Conservation (phyloP, 2,888 invertebrate genomes). For the Heliconius ethilla region DNA sequence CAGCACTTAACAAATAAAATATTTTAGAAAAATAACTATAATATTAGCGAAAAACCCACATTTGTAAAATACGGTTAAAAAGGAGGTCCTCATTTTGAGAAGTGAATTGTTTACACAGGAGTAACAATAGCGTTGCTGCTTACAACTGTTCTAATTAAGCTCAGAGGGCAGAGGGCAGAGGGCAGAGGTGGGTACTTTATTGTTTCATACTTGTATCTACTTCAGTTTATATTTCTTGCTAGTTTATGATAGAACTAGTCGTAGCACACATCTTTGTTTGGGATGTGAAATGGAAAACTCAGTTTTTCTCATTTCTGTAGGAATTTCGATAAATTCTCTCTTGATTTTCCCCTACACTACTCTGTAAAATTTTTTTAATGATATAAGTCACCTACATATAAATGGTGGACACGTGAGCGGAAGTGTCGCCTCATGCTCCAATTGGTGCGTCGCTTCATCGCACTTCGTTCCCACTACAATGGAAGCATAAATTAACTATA, state of each 20-base stretch:
- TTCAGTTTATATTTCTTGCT: neutral
- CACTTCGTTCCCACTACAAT: neutral
- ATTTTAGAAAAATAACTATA: neutral
- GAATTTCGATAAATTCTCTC: neutral
- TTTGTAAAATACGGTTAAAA: conserved; percentile 1
- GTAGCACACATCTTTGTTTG: neutral
- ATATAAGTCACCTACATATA: neutral
- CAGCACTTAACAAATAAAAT: no score
- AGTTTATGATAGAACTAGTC: neutral
- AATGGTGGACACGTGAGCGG: neutral
- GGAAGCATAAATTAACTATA: neutral
- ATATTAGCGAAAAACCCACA: neutral
- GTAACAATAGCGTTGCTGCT: conserved; percentile 21
- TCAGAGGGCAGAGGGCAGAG: neutral
- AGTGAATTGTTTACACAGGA: conserved; percentile 16
- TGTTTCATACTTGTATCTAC: conserved; percentile 14
- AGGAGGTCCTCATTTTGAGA: conserved; percentile 9
- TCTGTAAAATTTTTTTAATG: no score
- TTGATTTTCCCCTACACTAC: no score
- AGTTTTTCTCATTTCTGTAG: no score
- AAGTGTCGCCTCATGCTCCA: neutral
- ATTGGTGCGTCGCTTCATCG: neutral
- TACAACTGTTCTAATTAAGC: conserved; percentile 12
- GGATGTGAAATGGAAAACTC: neutral
- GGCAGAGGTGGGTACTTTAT: neutral